Evolutionary conservation across 1,140 invertebrate species (phyloP).

Genomic region (Paramacrobiotus metropolitanus): DNA sequence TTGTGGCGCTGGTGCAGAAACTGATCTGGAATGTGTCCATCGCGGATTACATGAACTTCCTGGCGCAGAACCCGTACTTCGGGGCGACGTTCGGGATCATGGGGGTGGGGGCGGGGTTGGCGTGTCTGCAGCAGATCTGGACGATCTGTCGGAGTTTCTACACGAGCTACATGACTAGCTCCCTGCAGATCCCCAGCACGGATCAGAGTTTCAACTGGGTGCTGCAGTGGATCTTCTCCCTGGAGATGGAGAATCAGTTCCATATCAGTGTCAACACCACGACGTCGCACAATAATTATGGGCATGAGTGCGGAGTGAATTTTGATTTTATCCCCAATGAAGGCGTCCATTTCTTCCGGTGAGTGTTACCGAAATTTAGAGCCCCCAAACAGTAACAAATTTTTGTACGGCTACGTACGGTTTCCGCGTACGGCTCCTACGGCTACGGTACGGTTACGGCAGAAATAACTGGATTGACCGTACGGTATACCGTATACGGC

Average conservation of each 20-base stretch:
- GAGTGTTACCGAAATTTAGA: background rate
- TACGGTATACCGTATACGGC: no score
- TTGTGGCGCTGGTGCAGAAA: background rate
- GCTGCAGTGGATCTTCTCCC: background rate
- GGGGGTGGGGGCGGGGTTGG: background rate
- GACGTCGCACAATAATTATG: background rate
- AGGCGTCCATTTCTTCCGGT: background rate
- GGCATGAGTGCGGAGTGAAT: background rate
- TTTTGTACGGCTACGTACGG: no score
- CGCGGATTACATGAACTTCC: background rate
- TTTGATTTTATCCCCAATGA: background rate
- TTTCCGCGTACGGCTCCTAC: background rate
- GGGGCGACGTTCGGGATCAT: background rate
- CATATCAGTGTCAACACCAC: background rate
- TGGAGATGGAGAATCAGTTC: background rate
- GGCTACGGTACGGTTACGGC: no score
- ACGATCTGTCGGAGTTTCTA: background rate
- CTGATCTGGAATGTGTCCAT: background rate
- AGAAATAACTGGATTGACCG: no score
- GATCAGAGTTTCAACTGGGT: slow-evolving; percentile 1
- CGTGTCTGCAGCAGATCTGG: background rate
- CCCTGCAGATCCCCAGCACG: background rate
- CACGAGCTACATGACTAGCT: background rate
- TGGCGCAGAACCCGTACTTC: background rate
- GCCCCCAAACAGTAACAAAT: background rate